Percentiles rank a stretch among this genome's conserved stretches.
These are phyloP conservation scores for Bugulina stolonifera DNA, from an alignment of 2,888 invertebrate species.

Conservation along the genomic window DNA sequence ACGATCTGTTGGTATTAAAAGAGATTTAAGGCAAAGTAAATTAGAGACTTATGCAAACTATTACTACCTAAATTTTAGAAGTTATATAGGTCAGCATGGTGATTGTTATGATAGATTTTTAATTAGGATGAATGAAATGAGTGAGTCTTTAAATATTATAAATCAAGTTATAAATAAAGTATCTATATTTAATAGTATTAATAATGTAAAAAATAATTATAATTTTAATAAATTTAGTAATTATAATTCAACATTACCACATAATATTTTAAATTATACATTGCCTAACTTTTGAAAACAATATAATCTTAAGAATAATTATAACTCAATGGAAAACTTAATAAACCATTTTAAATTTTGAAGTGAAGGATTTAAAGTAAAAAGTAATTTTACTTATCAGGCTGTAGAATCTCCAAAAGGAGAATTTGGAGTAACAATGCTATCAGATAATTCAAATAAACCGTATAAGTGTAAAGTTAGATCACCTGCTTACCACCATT, in stretches of 20 bases:
- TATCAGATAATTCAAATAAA: conserved; percentile 29
- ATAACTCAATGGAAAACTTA: conserved; percentile 28
- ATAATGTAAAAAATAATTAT: conserved; percentile 28
- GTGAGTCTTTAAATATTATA: conserved; percentile 16
- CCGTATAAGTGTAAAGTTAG: conserved; percentile 27
- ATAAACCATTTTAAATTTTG: conserved; percentile 31
- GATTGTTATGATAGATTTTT: conserved; percentile 28
- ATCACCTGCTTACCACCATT: conserved; percentile 14
- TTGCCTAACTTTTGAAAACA: no score
- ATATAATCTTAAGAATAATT: conserved; percentile 29
- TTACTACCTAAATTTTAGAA: conserved; percentile 14
- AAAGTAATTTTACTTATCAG: conserved; percentile 28
- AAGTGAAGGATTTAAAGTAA: conserved; percentile 29
- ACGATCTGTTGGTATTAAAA: background rate
- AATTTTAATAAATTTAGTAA: conserved; percentile 22
- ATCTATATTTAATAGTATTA: background rate
- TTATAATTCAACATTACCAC: no score
- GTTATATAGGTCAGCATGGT: conserved; percentile 18
- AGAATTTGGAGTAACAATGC: conserved; percentile 30
- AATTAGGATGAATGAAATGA: conserved; percentile 26
- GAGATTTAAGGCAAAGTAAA: conserved; percentile 1
- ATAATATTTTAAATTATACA: no score
- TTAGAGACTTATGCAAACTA: conserved; percentile 3
- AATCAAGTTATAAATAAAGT: background rate
- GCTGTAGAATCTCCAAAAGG: conserved; percentile 30